phyloP scores from a whole-genome alignment of 1,140 invertebrate genomes.

The Steinernema khuongi region DNA sequence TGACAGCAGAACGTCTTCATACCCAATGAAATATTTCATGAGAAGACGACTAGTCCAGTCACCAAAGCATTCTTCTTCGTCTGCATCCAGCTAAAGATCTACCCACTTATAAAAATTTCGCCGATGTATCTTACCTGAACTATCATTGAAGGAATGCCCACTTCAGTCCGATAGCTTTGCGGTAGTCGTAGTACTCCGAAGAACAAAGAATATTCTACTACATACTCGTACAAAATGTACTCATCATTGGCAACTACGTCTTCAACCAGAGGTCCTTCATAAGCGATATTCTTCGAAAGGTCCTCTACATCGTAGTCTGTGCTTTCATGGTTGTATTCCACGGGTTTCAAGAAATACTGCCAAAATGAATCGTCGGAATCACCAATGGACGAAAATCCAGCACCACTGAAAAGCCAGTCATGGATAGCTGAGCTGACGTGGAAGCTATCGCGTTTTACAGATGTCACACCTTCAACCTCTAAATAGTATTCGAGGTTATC shows the following conservation, averaged over 20 bases:
- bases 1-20: slow-evolving; percentile 91
- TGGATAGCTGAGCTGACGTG: background rate
- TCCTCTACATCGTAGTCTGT: background rate
- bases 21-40: slow-evolving; percentile 84
- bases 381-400: background rate
- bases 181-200: slow-evolving; percentile 89
- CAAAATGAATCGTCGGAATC: background rate
- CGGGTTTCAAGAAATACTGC: background rate
- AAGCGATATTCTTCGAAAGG: background rate
- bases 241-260: background rate
- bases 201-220: slow-evolving; percentile 93
- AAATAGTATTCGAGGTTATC: slow-evolving; percentile 23
- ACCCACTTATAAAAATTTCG: slow-evolving; percentile 23
- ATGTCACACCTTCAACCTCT: slow-evolving; percentile 8
- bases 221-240: slow-evolving; percentile 72
- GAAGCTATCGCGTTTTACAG: background rate
- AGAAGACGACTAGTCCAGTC: slow-evolving; percentile 82
- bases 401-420: slow-evolving; percentile 9
- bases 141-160: slow-evolving; percentile 34
- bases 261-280: background rate
- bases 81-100: slow-evolving; percentile 18
- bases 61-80: slow-evolving; percentile 76
- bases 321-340: background rate
- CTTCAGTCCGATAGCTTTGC: slow-evolving; percentile 62
- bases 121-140: slow-evolving; percentile 29